phyloP scores from a whole-genome alignment of 2,797 vertebrate species.

The Megalops cyprinoides region DNA sequence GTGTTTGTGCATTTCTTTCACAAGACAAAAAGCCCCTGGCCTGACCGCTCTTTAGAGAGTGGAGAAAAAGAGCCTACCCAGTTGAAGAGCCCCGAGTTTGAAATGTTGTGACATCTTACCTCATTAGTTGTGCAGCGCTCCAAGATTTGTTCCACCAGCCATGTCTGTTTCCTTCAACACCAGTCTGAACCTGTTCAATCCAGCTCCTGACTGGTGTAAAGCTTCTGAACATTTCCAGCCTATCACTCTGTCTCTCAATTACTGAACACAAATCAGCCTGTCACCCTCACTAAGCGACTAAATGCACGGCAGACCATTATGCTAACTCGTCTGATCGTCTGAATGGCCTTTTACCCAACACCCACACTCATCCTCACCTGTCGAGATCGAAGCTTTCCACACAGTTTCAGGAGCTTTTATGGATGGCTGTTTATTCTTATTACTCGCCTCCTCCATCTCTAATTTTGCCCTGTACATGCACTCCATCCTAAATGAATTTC shows the following conservation, averaged over 20 bases:
- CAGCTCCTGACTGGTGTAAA: neutral
- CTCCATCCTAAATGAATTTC: conserved; percentile 52
- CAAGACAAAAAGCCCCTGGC: neutral
- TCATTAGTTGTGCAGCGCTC: conserved; percentile 72
- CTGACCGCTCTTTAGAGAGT: neutral
- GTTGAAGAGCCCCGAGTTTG: conserved; percentile 48
- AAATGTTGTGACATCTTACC: conserved; percentile 76
- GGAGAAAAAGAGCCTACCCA: neutral
- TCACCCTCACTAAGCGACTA: neutral
- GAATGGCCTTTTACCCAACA: neutral
- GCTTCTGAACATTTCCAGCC: neutral
- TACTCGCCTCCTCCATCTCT: neutral
- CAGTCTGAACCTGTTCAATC: conserved; percentile 55
- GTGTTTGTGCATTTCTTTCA: neutral
- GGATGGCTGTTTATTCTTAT: neutral
- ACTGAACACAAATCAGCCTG: neutral
- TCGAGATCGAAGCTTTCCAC: neutral
- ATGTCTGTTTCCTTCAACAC: conserved; percentile 58
- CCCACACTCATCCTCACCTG: neutral
- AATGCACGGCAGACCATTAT: neutral
- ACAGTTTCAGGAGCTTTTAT: neutral
- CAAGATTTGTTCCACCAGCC: conserved; percentile 63
- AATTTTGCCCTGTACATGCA: neutral
- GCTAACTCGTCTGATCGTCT: too few species aligned
- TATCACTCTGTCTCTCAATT: neutral